A percentile compares a stretch with the other conserved stretches of the same genome.
Conservation (phyloP, 2,113 vertebrate species). For the Myodes glareolus region DNA sequence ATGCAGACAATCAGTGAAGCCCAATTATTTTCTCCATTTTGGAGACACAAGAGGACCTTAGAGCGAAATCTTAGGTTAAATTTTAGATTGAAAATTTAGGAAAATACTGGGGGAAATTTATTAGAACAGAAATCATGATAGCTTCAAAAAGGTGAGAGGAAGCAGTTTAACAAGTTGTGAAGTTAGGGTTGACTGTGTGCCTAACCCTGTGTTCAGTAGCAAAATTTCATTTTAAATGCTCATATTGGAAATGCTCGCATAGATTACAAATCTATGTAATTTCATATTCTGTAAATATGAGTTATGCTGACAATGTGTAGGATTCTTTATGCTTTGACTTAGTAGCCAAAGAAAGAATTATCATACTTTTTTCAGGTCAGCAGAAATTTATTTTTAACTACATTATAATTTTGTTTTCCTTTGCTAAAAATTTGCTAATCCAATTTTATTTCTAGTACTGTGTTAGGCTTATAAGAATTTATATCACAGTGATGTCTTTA, state of each 20-base stretch:
- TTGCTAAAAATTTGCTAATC: constrained; percentile 73
- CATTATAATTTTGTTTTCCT: constrained; percentile 74
- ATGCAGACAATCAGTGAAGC: constrained; percentile 89
- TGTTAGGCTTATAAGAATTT: constrained; percentile 71
- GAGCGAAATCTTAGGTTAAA: constrained; percentile 84
- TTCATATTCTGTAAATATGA: constrained; percentile 85
- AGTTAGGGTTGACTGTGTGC: constrained; percentile 79
- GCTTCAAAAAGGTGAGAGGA: constrained; percentile 79
- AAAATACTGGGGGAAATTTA: constrained; percentile 76
- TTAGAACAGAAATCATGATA: constrained; percentile 80
- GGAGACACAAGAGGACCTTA: constrained; percentile 84
- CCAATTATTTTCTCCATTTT: constrained; percentile 84
- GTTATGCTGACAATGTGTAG: constrained; percentile 82
- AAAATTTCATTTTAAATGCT: constrained; percentile 79
- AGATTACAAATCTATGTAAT: constrained; percentile 82
- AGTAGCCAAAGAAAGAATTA: constrained; percentile 87
- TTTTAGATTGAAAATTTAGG: constrained; percentile 76
- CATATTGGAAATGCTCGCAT: constrained; percentile 81
- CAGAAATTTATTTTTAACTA: constrained; percentile 79
- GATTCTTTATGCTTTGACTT: constrained; percentile 87
- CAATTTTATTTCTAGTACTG: constrained; percentile 73
- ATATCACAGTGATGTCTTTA: constrained; percentile 62
- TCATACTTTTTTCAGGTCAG: constrained; percentile 79
- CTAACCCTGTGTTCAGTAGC: constrained; percentile 75
- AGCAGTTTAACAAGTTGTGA: constrained; percentile 73